Evolutionary conservation across 2,113 vertebrate genomes (phyloP).

Genomic region (Probosciger aterrimus): DNA sequence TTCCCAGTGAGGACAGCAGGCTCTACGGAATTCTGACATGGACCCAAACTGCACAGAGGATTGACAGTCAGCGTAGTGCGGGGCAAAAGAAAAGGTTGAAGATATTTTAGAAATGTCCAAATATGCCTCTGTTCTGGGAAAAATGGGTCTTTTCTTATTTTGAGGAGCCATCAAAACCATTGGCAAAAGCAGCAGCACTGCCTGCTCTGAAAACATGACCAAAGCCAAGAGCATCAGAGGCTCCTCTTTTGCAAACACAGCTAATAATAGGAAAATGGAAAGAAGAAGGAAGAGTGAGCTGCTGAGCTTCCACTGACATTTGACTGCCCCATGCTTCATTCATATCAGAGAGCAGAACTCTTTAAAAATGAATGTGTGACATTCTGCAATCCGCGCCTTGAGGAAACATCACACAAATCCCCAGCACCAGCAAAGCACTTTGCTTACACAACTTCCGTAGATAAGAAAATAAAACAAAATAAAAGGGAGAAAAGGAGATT

Average conservation of each 20-base stretch:
- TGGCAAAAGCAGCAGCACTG: background rate
- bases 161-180: background rate
- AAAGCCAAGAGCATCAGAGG: background rate
- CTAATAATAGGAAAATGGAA: background rate
- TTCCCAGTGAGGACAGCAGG: background rate
- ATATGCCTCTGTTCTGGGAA: background rate
- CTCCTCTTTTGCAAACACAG: conserved; percentile 38
- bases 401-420: conserved; percentile 64
- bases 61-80: background rate
- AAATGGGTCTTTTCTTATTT: background rate
- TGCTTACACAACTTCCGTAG: conserved; percentile 12
- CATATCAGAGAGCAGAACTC: conserved; percentile 59
- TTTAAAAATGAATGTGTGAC: conserved; percentile 79
- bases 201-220: background rate
- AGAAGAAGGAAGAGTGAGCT: conserved; percentile 31
- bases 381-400: conserved; percentile 70
- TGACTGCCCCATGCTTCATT: conserved; percentile 67
- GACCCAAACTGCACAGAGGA: background rate
- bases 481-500: conserved; percentile 53
- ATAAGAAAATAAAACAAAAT: conserved; percentile 63
- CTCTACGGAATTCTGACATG: background rate
- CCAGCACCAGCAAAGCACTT: conserved; percentile 20
- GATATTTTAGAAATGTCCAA: background rate
- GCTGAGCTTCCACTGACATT: conserved; percentile 66
- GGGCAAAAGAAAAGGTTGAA: background rate